Conservation (phyloP, 2,113 vertebrate species). For the Spermophilus dauricus region DNA sequence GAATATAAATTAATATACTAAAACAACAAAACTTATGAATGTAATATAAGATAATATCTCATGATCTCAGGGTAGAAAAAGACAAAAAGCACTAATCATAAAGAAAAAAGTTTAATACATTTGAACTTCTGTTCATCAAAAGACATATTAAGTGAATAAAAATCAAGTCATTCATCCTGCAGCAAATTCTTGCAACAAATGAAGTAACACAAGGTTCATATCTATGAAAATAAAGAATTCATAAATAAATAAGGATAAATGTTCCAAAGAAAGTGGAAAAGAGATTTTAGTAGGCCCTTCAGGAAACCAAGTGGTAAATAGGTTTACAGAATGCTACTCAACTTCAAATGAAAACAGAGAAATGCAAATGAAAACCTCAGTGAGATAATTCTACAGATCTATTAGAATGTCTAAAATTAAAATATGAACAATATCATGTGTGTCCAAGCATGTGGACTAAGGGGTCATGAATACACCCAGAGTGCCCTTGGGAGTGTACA, state of each 20-base stretch:
- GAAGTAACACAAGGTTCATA: not conserved
- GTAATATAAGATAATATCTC: not conserved
- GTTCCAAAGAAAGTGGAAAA: not conserved
- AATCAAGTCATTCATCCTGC: not conserved
- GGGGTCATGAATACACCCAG: not conserved
- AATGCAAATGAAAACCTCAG: not conserved
- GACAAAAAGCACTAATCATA: not conserved
- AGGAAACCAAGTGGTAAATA: not conserved
- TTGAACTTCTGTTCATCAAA: not conserved
- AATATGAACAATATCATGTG: not conserved
- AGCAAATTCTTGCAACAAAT: not conserved
- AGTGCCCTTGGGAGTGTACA: not conserved
- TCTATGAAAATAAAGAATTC: not conserved
- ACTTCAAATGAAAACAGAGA: not conserved
- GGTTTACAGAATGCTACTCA: not conserved
- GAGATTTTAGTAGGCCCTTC: not conserved
- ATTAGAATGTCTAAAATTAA: not conserved
- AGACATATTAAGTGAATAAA: not conserved
- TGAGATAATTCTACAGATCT: not conserved
- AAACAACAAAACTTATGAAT: not conserved
- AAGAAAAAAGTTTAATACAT: not conserved
- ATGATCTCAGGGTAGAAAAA: not conserved
- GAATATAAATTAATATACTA: not conserved
- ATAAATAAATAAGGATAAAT: not conserved
- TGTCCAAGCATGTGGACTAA: not conserved